These are phyloP conservation scores for Sinosuthora webbiana DNA, from an alignment of 2,113 vertebrate genomes.

Conservation along the genomic window DNA sequence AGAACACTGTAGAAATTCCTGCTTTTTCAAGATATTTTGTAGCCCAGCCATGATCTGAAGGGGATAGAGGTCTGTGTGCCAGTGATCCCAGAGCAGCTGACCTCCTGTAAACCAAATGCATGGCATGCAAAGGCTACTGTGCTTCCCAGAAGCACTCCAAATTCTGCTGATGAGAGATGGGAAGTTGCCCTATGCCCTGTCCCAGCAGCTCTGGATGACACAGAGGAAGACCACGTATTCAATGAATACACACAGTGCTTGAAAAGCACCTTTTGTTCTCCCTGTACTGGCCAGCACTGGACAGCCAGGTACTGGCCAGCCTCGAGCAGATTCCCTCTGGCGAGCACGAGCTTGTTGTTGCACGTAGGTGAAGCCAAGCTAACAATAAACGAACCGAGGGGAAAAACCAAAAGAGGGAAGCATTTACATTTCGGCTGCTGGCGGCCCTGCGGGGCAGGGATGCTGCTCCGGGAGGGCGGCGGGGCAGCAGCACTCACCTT, in stretches of 20 bases:
- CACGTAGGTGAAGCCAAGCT: neutral
- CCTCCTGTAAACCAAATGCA: fast-evolving
- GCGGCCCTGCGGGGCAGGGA: neutral
- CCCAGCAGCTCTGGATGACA: neutral
- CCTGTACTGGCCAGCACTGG: neutral
- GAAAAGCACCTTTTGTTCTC: neutral
- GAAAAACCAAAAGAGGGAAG: neutral
- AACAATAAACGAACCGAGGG: neutral
- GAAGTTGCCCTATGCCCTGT: neutral
- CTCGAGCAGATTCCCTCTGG: neutral
- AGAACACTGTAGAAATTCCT: neutral
- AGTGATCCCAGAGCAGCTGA: neutral
- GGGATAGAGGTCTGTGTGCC: neutral
- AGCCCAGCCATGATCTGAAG: neutral
- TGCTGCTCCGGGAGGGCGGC: neutral
- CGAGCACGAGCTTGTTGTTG: neutral
- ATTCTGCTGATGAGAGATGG: neutral
- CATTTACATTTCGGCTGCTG: neutral
- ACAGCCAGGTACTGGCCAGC: neutral
- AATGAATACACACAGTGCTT: fast-evolving
- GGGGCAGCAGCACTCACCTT: conserved; percentile 86
- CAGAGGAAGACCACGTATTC: neutral
- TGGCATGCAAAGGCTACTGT: neutral
- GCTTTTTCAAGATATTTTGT: neutral
- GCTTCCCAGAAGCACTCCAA: neutral